Base-by-base conservation (phyloP, 1,140 invertebrate genomes). In the Saccostrea glomerata region DNA sequence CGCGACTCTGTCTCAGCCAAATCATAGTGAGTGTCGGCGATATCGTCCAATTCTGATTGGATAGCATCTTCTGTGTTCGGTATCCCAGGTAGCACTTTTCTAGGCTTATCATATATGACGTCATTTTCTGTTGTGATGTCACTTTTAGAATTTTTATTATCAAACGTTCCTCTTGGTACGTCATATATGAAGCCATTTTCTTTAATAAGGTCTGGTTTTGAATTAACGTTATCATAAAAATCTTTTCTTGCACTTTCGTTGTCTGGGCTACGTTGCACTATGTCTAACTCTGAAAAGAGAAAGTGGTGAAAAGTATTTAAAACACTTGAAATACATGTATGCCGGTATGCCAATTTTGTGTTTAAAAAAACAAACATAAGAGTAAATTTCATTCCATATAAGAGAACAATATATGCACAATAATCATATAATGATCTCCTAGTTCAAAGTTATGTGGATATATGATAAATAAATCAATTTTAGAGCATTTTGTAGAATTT, bases 21-120 rank as follows among this genome's bases (percentile, higher is more conserved):
- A 25, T 36, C 70, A 36, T 77, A 30, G 17, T 77, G 11, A 30
- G 70, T 36, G 30, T 77, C 70, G 0, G 70, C 70, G 15, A 77
- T 77, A 36, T 77, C 23, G 15, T 77, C 70, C 12, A 77, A 25
- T 30, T 77, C 70, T 77, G 70, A 77, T 30, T 77, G 70, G 25
- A 77, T 36, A 15, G 30, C 25, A 30, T 3, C 30, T 77, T 36
- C 25, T 15, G 15, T 63, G n/a, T 63, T 63, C n/a, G 17, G 58
- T 5, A n/a, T n/a, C 17, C 58, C 58, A 63, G 58, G n/a, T 63
- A n/a, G n/a, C 17, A 7, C n/a, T 17, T 63, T 63, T n/a, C 58
- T 63, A 6, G 58, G 58, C 17, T 15, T 63, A 17, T 63, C 58
- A 63, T 63, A 63, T 63, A 20, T n/a, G 17, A 63, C 58, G 58